Percentiles rank a stretch among this genome's conserved stretches.
Evolutionary conservation across 2,113 vertebrate species (phyloP).

Genomic region (Fulica atra): DNA sequence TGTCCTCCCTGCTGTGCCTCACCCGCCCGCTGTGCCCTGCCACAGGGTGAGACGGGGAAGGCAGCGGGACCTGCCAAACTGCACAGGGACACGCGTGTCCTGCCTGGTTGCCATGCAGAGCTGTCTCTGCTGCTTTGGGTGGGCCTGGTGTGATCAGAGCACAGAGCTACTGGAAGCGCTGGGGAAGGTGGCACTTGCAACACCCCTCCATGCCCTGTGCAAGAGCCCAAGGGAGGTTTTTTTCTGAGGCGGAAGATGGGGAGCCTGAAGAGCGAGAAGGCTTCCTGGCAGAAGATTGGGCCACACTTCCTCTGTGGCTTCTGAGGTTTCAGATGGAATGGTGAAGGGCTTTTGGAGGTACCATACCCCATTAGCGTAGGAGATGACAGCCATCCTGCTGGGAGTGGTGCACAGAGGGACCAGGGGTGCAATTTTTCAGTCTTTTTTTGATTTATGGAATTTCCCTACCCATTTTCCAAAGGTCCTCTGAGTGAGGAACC

Average conservation of each 20-base stretch:
- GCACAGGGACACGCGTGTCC: background rate
- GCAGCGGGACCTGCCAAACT: background rate
- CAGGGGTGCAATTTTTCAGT: background rate
- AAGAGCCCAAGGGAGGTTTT: background rate
- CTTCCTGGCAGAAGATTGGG: background rate
- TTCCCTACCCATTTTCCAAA: background rate
- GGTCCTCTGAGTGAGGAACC: background rate
- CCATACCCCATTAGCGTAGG: background rate
- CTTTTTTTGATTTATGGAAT: background rate
- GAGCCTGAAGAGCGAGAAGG: background rate
- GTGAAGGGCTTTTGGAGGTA: background rate
- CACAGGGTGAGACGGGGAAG: accelerated
- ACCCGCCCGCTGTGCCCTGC: accelerated
- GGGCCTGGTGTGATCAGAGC: background rate
- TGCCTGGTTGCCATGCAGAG: background rate
- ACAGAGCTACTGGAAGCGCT: accelerated
- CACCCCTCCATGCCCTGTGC: background rate
- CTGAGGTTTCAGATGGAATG: background rate
- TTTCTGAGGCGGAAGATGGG: background rate
- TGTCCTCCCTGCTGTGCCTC: background rate
- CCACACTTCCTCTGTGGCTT: background rate
- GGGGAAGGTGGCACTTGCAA: background rate
- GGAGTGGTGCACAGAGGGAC: background rate
- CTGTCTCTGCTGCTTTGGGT: background rate
- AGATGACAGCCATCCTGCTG: background rate